Conservation (phyloP, 2,888 invertebrate species). For the Villa cingulata region DNA sequence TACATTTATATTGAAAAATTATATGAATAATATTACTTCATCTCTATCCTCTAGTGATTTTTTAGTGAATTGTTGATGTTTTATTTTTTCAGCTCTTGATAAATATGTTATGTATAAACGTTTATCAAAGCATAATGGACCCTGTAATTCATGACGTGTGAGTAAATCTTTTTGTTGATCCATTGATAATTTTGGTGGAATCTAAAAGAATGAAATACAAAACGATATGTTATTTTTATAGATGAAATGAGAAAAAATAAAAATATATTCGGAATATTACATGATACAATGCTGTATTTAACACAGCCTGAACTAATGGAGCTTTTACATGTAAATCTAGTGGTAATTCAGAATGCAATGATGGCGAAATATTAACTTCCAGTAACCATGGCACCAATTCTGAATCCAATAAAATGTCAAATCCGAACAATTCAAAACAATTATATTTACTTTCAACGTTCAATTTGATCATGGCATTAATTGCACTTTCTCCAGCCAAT, state of each 20-base stretch:
- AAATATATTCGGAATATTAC: conserved; percentile 29
- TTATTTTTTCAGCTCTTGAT: conserved; percentile 54
- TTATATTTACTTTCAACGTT: conserved; percentile 70
- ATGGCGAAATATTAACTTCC: conserved; percentile 87
- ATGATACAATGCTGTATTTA: conserved; percentile 88
- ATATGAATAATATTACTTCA: conserved; percentile 18
- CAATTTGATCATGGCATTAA: conserved; percentile 55
- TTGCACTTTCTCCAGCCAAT: conserved; percentile 69
- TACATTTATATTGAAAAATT: too few relatives aligned
- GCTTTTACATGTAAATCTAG: conserved; percentile 89
- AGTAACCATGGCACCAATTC: conserved; percentile 88
- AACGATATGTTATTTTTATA: background rate
- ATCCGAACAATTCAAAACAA: conserved; percentile 90
- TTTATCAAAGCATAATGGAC: conserved; percentile 49
- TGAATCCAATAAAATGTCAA: conserved; percentile 87
- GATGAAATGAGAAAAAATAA: too few relatives aligned
- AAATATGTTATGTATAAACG: conserved; percentile 54
- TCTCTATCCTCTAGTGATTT: conserved; percentile 30
- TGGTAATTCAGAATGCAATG: conserved; percentile 74
- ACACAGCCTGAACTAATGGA: conserved; percentile 74
- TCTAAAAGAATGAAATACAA: conserved; percentile 15
- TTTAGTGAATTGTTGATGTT: conserved; percentile 32
- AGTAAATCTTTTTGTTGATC: conserved; percentile 31
- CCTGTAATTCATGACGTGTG: conserved; percentile 32
- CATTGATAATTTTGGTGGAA: conserved; percentile 32